Base-by-base conservation (phyloP, 2,797 vertebrate genomes). In the Arctocebus calabarensis region DNA sequence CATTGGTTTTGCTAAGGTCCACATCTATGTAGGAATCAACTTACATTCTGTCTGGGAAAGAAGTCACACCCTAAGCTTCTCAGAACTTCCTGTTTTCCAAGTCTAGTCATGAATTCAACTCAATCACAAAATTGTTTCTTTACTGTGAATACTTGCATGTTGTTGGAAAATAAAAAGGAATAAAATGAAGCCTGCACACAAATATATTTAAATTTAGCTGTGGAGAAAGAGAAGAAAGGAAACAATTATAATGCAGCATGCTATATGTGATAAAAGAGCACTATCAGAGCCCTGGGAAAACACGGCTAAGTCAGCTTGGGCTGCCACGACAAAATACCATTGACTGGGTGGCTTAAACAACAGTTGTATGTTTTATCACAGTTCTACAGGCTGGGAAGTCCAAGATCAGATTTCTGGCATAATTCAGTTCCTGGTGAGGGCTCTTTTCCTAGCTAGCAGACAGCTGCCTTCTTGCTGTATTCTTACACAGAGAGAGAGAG, bases 81-180 rank as follows among this genome's bases (percentile, higher is more conserved):
- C 5, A 48, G 34, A 86, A 78, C 7, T 27, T 70, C 11, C 29
- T 1, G 7, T 77, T 17, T 68, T 32, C 8, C 13, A 89, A 25
- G 3, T 57, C 57, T 91, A 34, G 71, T 55, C 45, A 68, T 90
- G 43, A 78, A 86, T 77, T 73, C 27, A 84, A 29, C 40, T 68
- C 20, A 84, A 11, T 81, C 81, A n/a, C 12, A 94, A 83, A 93
- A 74, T 91, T 82, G 74, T 17, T 94, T 93, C 6, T 85, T 84
- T 93, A 37, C 16, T 43, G n/a, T 52, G 45, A 10, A 9, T 87
- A 43, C 12, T 92, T 71, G 7, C 7, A 77, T 7, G 43, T 48
- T 89, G 4, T n/a, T 92, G 13, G 4, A 23, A 90, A 96, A 88
- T 7, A 40, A 86, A 88, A 75, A 70, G 20, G 10, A 85, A 77